These are phyloP conservation scores for Campylorhamphus procurvoides DNA, from an alignment of 2,113 vertebrate species.

Conservation along the genomic window DNA sequence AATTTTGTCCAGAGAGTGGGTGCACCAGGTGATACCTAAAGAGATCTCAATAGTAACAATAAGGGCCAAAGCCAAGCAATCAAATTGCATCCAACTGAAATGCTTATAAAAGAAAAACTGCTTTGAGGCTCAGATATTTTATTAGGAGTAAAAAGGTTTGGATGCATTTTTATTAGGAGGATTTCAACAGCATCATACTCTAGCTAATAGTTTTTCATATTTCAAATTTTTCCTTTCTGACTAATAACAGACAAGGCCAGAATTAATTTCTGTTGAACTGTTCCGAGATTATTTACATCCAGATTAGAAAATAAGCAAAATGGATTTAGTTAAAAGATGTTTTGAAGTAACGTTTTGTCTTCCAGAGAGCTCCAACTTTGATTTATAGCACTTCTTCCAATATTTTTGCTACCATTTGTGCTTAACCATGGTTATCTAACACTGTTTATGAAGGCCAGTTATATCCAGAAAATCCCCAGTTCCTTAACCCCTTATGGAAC, in stretches of 20 bases:
- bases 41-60: not conserved
- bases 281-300: not conserved
- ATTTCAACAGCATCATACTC: not conserved
- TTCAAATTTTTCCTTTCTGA: not conserved
- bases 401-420: not conserved
- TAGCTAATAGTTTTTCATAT: not conserved
- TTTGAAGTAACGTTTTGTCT: not conserved
- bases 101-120: not conserved
- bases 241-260: fast-evolving
- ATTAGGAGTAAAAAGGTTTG: not conserved
- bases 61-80: not conserved
- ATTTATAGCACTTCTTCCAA: not conserved
- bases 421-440: not conserved
- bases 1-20: not conserved
- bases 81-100: not conserved
- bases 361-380: not conserved
- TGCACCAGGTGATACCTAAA: not conserved
- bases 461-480: not conserved
- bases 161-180: not conserved
- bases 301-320: not conserved
- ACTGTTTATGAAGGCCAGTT: not conserved
- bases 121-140: not conserved
- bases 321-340: not conserved
- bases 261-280: not conserved
- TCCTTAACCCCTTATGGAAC: not conserved